A percentile compares a stretch with the other conserved stretches of the same genome.
Conservation (phyloP, 2,888 invertebrate genomes). For the Nasonovia ribisnigri region DNA sequence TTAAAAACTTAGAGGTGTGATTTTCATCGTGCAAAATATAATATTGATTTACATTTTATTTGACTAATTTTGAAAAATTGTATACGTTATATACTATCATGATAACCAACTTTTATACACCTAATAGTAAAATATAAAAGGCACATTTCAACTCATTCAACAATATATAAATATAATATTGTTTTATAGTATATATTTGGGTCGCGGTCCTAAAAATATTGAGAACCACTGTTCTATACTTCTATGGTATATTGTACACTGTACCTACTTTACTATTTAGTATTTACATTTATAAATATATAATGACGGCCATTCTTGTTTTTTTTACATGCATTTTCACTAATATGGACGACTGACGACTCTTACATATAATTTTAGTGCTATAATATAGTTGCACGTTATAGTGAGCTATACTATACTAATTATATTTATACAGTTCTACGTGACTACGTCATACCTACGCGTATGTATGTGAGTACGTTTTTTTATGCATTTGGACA, state of each 20-base stretch:
- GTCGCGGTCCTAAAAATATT: too few relatives aligned
- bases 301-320: slow-evolving; percentile 11
- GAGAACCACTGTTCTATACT: too few relatives aligned
- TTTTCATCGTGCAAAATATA: too few relatives aligned
- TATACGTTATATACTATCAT: too few relatives aligned
- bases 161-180: neutral
- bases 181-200: neutral
- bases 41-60: too few relatives aligned
- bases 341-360: neutral
- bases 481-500: neutral
- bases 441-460: neutral
- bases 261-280: neutral
- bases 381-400: neutral
- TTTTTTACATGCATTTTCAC: neutral
- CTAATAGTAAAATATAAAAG: neutral
- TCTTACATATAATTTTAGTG: neutral
- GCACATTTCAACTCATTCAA: neutral
- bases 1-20: too few relatives aligned
- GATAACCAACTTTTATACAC: neutral
- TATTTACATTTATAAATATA: neutral
- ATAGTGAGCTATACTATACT: neutral
- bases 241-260: neutral
- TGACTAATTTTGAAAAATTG: too few relatives aligned
- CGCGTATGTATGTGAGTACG: neutral
- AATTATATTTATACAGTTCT: neutral